phyloP scores from a whole-genome alignment of 2,113 vertebrate genomes.

The Gymnocephalus cernua region DNA sequence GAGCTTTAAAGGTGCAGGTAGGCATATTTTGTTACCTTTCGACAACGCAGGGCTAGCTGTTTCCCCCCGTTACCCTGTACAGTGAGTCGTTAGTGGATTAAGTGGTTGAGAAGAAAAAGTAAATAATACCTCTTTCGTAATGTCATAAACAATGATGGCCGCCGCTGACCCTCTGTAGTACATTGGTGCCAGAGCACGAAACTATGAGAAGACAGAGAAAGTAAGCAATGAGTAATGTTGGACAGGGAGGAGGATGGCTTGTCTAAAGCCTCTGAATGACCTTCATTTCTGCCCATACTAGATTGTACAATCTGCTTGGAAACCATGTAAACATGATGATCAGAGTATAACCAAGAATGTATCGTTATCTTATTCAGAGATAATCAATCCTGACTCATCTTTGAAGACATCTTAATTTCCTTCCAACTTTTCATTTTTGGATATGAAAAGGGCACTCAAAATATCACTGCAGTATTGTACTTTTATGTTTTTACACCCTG shows the following conservation, averaged over 20 bases:
- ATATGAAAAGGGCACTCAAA: constrained; percentile 17
- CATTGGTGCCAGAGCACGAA: constrained; percentile 97
- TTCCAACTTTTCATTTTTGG: neutral
- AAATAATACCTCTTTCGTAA: constrained; percentile 95
- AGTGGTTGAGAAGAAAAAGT: constrained; percentile 16
- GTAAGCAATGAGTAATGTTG: constrained; percentile 19
- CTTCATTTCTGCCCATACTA: constrained; percentile 1
- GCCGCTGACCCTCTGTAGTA: constrained; percentile 98
- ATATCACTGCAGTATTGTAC: neutral
- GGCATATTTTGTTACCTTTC: neutral
- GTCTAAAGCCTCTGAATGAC: constrained; percentile 7
- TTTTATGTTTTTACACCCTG: neutral
- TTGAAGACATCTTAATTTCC: neutral
- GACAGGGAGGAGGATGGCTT: neutral
- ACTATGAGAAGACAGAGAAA: constrained; percentile 82
- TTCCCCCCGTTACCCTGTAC: neutral
- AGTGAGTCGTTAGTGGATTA: neutral
- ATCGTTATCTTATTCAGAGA: neutral
- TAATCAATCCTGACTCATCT: neutral
- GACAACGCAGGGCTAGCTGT: neutral
- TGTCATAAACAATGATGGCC: constrained; percentile 97
- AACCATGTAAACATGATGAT: constrained; percentile 3
- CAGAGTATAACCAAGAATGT: neutral
- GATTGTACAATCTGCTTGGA: neutral
- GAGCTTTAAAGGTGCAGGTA: neutral